Base-by-base conservation (phyloP, 2,888 invertebrate genomes). In the Morpho achilles region DNA sequence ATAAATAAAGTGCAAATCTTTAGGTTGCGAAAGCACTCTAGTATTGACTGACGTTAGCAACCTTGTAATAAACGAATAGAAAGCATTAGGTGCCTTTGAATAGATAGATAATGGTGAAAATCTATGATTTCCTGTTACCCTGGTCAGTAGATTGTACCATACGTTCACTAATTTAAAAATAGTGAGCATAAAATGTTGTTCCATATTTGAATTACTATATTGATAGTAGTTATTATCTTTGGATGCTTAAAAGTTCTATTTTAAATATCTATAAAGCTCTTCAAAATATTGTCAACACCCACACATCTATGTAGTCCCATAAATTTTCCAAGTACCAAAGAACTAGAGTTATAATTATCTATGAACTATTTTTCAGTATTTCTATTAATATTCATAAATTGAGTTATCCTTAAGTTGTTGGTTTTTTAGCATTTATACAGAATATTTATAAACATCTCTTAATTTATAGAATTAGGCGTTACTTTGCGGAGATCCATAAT, bases 11-110 rank as follows among this genome's bases (percentile, higher is more conserved):
- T 80, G 82, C 76, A 77, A 80, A 79, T 81, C 76, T 71, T 72
- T 72, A 73, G 74, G 76, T 88, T 88, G 83, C 87, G 87, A 90
- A 84, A 87, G 82, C 77, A 75, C 71, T 79, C 72, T 70, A 77
- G 77, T 84, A 79, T 84, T 77, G 76, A 80, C 75, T 85, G 86
- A 83, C 84, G 82, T 76, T 73, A 72, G 77, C 80, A 87, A 84
- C 87, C 87, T 88, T 87, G 87, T 75, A 76, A 70, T 74, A 69
- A 79, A 70, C 71, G 75, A 79, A 82, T 87, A 85, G 87, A 88
- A 89, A 88, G 87, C 82, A 81, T 75, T 82, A 77, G 74, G 75
- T 69, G 76, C 72, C 73, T 73, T 75, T 73, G 71, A 77, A 75
- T 73, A 67, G 68, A 69, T 74, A 82, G 74, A 84, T 84, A 84